A percentile compares a stretch with the other conserved stretches of the same genome.
These are phyloP conservation scores for Siphamia tubifer DNA, from an alignment of 2,113 vertebrate species.

Conservation along the genomic window DNA sequence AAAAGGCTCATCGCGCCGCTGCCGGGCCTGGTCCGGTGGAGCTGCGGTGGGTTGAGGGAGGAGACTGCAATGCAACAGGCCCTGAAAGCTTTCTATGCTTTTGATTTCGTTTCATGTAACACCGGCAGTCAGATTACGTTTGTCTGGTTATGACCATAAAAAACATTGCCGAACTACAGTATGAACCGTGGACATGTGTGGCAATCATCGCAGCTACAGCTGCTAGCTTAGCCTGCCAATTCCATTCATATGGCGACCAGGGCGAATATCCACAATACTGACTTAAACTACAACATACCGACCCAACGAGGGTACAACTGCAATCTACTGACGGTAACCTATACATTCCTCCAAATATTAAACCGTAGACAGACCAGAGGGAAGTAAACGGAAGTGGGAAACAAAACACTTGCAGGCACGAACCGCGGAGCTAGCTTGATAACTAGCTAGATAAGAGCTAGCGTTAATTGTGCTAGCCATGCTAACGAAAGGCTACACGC, in stretches of 20 bases:
- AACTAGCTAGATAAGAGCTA: conserved; percentile 36
- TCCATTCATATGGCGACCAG: conserved; percentile 57
- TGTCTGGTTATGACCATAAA: accelerated
- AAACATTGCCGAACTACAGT: background rate
- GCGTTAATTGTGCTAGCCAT: conserved; percentile 49
- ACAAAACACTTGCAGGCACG: conserved; percentile 47
- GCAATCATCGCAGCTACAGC: conserved; percentile 3
- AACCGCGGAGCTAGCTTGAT: conserved; percentile 38
- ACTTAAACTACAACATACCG: background rate
- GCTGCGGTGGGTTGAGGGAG: conserved; percentile 2
- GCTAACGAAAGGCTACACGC: conserved; percentile 47
- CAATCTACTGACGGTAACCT: background rate
- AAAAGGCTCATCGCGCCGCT: conserved; percentile 48
- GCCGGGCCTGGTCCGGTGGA: conserved; percentile 30
- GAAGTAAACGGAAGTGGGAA: conserved; percentile 52
- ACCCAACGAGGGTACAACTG: accelerated
- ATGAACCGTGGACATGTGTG: conserved; percentile 27
- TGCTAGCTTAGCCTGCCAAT: conserved; percentile 52
- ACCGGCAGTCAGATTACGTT: accelerated
- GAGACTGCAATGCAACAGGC: conserved; percentile 28
- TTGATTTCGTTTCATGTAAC: accelerated
- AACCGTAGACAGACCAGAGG: background rate
- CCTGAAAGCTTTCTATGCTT: accelerated
- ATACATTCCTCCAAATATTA: background rate
- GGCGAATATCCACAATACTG: background rate